Base-by-base conservation (phyloP, 2,888 invertebrate species). In the Rhaphigaster nebulosa region DNA sequence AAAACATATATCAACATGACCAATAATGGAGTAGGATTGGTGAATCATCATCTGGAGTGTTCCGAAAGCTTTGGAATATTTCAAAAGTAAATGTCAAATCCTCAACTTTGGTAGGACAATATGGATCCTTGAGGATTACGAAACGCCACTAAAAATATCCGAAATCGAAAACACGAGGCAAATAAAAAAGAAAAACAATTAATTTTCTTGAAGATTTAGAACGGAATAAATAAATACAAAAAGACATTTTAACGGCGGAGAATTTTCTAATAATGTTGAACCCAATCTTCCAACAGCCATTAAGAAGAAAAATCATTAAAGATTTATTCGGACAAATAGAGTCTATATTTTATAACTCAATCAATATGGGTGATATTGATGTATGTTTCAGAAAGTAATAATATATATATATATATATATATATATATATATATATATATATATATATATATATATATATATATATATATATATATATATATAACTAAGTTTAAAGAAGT, bases 31-130 rank as follows among this genome's bases (percentile, higher is more conserved):
- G 6, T 29, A 56, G 56, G 26, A 26, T 8, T 12, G 70, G 38
- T 76, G 70, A 76, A 23, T 76, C 34, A 76, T 76, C 20, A 45
- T 52, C 70, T n/a, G 20, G 34, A 18, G 60, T 10, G 29, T 65
- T 29, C 34, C 18, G 2, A 38, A 76, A 65, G 6, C 6, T 38
- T 38, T 18, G 34, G 70, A 76, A 76, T 76, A 76, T 76, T 76
- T 76, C 23, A 76, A 76, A 76, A 15, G 20, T 38, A 76, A 76
- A 76, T 76, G 70, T 34, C 70, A 76, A 76, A 76, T 38, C 70
- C 65, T 65, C 65, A 34, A 38, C 12, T 76, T 38, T 38, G 70
- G 70, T 38, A 38, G 38, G 20, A 76, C 70, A 76, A 38, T 76
- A 76, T 38, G 70, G 70, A 76, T 38, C 34, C 70, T 76, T 38